Conservation (phyloP, 1,140 invertebrate genomes). For the Drosophila novamexicana region DNA sequence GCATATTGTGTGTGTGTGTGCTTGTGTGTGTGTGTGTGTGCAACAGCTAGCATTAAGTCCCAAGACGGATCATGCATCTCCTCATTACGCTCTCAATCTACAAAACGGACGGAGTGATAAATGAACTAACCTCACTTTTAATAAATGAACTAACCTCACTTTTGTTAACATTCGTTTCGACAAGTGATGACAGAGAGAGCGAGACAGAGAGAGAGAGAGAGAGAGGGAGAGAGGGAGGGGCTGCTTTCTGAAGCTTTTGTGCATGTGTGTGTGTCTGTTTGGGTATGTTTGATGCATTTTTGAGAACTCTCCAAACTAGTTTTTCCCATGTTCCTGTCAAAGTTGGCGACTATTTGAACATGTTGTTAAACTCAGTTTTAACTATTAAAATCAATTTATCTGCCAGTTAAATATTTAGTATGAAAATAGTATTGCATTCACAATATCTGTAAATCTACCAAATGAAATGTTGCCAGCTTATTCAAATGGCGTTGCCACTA, state of each 20-base stretch:
- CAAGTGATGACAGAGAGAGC: background rate
- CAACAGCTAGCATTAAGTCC: background rate
- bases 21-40: background rate
- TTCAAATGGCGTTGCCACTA: no score
- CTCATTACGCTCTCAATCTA: conserved; percentile 19
- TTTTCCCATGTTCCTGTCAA: background rate
- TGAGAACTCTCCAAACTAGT: no score
- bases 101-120: conserved; percentile 35
- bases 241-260: background rate
- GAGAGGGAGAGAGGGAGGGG: background rate
- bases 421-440: background rate
- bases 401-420: conserved; percentile 1
- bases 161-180: conserved; percentile 6
- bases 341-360: background rate
- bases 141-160: conserved; percentile 14
- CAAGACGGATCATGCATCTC: background rate
- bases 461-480: no score
- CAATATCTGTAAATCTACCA: no score
- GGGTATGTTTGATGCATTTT: background rate
- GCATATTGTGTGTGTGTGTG: conserved; percentile 40
- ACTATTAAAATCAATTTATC: background rate
- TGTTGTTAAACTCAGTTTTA: no score
- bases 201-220: background rate
- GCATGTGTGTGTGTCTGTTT: background rate
- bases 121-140: conserved; percentile 10